Percentiles rank a stretch among this genome's conserved stretches.
Evolutionary conservation across 2,888 invertebrate species (phyloP).

Genomic region (Trichogramma evanescens): DNA sequence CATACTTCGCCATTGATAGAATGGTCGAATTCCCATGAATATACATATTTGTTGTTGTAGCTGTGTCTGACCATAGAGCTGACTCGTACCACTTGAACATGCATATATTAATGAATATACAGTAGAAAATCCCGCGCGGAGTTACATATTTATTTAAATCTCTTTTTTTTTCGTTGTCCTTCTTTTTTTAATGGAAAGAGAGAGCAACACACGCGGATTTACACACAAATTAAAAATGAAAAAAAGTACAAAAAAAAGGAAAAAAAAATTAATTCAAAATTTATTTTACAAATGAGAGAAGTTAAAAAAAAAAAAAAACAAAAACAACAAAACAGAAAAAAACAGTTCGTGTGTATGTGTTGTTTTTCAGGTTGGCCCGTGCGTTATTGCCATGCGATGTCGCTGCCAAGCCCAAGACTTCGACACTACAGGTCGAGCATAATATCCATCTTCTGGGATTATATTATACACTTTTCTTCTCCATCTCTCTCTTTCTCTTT

Average conservation of each 20-base stretch:
- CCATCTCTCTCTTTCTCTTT: constrained; percentile 15
- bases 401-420: constrained; percentile 57
- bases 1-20: not conserved
- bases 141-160: not conserved
- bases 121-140: not conserved
- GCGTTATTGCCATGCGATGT: constrained; percentile 46
- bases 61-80: constrained; percentile 12
- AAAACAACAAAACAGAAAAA: not conserved
- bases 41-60: not conserved
- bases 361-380: constrained; percentile 45
- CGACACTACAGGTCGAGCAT: constrained; percentile 69
- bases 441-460: constrained; percentile 25
- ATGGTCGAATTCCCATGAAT: constrained; percentile 9
- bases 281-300: not conserved
- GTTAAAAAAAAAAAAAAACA: not conserved
- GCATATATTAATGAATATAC: not conserved
- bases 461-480: not conserved
- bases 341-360: constrained; percentile 32
- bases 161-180: no score
- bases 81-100: constrained; percentile 8
- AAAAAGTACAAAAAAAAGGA: not conserved
- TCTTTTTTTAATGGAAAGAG: no score
- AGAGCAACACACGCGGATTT: not conserved
- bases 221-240: not conserved
- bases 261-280: not conserved